Percentiles rank a stretch among this genome's conserved stretches.
Conservation (phyloP, 2,797 vertebrate genomes). For the Chrosomus eos region DNA sequence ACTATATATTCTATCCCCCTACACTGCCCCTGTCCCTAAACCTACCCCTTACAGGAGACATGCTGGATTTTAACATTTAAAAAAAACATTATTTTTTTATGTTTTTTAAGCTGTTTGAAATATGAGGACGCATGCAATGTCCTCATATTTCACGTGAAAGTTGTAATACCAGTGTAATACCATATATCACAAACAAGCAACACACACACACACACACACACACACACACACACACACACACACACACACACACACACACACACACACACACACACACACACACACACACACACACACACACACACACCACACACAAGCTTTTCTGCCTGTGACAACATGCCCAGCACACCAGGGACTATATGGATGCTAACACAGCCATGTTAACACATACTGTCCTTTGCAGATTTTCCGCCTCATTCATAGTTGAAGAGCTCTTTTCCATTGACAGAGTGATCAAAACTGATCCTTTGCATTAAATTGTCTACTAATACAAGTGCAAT, state of each 20-base stretch:
- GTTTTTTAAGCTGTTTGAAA: too few species aligned
- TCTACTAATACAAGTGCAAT: conserved; percentile 10
- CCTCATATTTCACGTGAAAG: too few species aligned
- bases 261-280: background rate
- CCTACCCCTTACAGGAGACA: too few species aligned
- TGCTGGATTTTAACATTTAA: too few species aligned
- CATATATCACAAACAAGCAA: too few species aligned
- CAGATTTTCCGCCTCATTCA: conserved; percentile 19
- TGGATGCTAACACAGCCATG: conserved; percentile 31
- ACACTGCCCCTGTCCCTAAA: too few species aligned
- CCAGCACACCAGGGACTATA: conserved; percentile 44
- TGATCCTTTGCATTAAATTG: conserved; percentile 2
- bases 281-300: background rate
- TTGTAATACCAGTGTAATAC: too few species aligned
- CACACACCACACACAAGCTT: background rate
- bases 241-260: background rate
- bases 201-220: background rate
- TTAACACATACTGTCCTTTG: conserved; percentile 27
- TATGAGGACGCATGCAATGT: too few species aligned
- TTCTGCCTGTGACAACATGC: conserved; percentile 58
- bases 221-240: background rate
- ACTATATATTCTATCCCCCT: too few species aligned
- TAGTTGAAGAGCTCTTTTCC: conserved; percentile 11
- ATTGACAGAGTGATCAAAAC: conserved; percentile 27
- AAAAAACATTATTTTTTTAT: too few species aligned